Evolutionary conservation across 2,797 vertebrate genomes (phyloP), one percentile per base, ranked within the genome.

Genomic region (Luscinia megarhynchos): DNA sequence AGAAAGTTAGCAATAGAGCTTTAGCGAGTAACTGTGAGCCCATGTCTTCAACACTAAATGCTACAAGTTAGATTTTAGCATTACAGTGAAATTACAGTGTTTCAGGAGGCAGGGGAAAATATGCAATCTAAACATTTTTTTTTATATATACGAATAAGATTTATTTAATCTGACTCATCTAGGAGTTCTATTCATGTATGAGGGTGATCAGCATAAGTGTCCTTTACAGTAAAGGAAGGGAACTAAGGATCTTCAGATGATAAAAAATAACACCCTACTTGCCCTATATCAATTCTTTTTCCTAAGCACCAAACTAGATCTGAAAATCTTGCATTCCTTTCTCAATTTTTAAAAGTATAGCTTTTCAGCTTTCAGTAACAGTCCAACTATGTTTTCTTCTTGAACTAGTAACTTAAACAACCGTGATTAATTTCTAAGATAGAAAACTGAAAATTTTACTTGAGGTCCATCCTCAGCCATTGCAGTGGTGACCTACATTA

Each of bases 21-120:
- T 68, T 78, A 34, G 23, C 26, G 30, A 62, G 20, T 34, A 57
- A 34, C 18, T 26, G 3, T 55, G 27, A 0, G 0, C 10, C 27
- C 12, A 17, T 20, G 20, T 22, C 14, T 78, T 75, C 45, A 67
- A 48, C 13, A 53, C 8, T 59, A 32, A 78, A 70, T 51, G 5
- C 15, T 84, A n/a, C 9, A 51, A 17, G 34, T 45, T 85, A 29
- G 15, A 72, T 45, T 10, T 72, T 26, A 64, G 2, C 32, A 38
- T 32, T 29, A 51, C 4, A 67, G 24, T 43, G 79, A 64, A 87
- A 84, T 72, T 58, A 30, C 6, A 79, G 34, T 13, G 8, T 48
- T 85, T 85, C 51, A 69, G 17, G 24, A 89, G 61, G 9, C n/a
- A 51, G 15, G 13, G 6, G 9, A 73, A 27, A 86, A 63, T 5